Evolutionary conservation across 2,113 vertebrate genomes (phyloP), one percentile per base, ranked within the genome.

Genomic region (Coreoperca whiteheadi): DNA sequence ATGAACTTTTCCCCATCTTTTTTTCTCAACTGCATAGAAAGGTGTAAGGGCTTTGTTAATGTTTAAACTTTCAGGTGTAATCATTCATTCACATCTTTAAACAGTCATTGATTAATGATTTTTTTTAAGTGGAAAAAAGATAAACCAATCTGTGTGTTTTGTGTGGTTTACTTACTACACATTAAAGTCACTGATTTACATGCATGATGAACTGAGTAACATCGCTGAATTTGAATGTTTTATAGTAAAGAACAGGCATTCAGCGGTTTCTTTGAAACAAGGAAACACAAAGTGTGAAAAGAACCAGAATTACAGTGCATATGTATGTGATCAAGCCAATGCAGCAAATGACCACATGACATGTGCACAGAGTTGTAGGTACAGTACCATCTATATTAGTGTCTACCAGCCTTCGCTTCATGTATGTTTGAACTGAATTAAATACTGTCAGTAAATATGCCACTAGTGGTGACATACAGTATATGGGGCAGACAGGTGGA

Each of bases 21-120:
- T 64, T 23, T 25, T 9, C 25, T 46, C 41, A 21, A 8, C 48
- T 39, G 15, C 60, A 51, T 28, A 56, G 56, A 66, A 65, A 53
- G n/a, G 11, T 21, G 14, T 32, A 18, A 63, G 73, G 14, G 23
- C 60, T 76, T 18, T 37, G 82, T 88, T 76, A 80, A 81, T 84
- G 54, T 72, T 80, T 74, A 84, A 88, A 66, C 74, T 20, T 30
- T 32, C n/a, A 39, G 6, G 2, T 68, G 25, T 46, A 65, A 75
- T 77, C 70, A 81, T 69, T 68, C 66, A 79, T 59, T 69, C 16
- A 39, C 28, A 56, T 60, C 37, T 74, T 70, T 63, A 66, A 60
- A 63, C 63, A 20, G 21, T 15, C 15, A 41, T 4, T 0, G 34
- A 56, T 43, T 11, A 20, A 74, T 34, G 54, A 0, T 61, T 82